Evolutionary conservation across 2,113 vertebrate species (phyloP), one percentile per base, ranked within the genome.

Genomic region (Triplophysa rosa): DNA sequence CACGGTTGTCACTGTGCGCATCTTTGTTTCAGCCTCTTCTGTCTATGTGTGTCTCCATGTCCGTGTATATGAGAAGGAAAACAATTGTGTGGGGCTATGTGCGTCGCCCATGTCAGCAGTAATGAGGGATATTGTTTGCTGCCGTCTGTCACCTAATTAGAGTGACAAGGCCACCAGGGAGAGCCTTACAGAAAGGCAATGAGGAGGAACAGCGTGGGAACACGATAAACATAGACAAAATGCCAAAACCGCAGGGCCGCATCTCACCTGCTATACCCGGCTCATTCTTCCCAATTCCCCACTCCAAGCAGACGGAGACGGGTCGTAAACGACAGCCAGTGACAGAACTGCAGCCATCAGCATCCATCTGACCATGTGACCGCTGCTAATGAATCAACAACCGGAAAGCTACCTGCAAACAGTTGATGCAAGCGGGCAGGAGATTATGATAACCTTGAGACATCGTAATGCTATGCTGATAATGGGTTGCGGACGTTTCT

Each of bases 61-160:
- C 62, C 56, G 70, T 77, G 76, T 66, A 75, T 81, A 75, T 82
- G 77, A 69, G 69, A 72, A 82, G 23, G 29, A n/a, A 64, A 11
- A 67, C 66, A 70, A 59, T 77, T 67, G 67, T 56, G 63, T 83
- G 80, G 75, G 75, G 29, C 54, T 71, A 33, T 47, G 69, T 77
- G 82, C 16, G 69, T 80, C 16, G 68, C 64, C 70, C 68, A 40
- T 82, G 83, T 87, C 85, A 83, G 75, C 78, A 70, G 74, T 84
- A 85, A 86, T 83, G 83, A 83, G 67, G 86, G 81, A 85, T 86
- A 84, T 83, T 88, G 86, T 83, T 84, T 83, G 52, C 63, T 81
- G 78, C 86, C 68, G 83, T 83, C 84, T 88, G 86, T 87, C 84
- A 84, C 80, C 82, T 87, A 87, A 87, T 87, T 88, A 88, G 82